Evolutionary conservation across 2,113 vertebrate genomes (phyloP), one percentile per base, ranked within the genome.

Genomic region (Dicrurus megarhynchus): DNA sequence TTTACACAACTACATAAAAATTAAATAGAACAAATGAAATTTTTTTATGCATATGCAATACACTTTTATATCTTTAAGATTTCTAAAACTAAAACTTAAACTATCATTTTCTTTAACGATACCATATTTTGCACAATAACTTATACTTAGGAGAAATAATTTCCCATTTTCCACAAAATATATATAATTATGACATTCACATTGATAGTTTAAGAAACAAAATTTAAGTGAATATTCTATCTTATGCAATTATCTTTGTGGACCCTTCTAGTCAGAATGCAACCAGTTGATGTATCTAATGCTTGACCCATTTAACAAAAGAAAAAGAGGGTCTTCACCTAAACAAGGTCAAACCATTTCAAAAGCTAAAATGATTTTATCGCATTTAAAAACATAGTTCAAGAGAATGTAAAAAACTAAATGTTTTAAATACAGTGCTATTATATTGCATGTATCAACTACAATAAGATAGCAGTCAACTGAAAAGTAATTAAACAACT

Each of bases 171-270:
- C 97, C 98, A 97, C 97, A 98, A 98, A 98, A 98, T 96, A 98
- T 98, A 98, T 98, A 98, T 98, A 98, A 98, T 98, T 96, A 98
- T 97, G 97, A 98, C 98, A 98, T 98, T 98, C 98, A 98, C 98
- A 98, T 97, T 97, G 97, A 97, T 98, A 97, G 96, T 97, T 97
- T 96, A 97, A 96, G 97, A 97, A 97, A 97, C 97, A 96, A 98
- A 98, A 98, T 97, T 97, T 96, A 96, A 96, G 95, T 96, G 96
- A 97, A 97, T 98, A 96, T 90, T 95, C 86, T 95, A 94, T 89
- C 95, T 86, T 93, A 95, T 16, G 96, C 95, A 93, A 94, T 83
- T 90, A 94, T 90, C 92, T 91, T 96, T 81, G 91, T 95, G 97
- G 96, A 97, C 97, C 97, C 97, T 97, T 95, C 82, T 94, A 90